Conservation (phyloP, 2,113 vertebrate genomes). For the Lampris incognitus region DNA sequence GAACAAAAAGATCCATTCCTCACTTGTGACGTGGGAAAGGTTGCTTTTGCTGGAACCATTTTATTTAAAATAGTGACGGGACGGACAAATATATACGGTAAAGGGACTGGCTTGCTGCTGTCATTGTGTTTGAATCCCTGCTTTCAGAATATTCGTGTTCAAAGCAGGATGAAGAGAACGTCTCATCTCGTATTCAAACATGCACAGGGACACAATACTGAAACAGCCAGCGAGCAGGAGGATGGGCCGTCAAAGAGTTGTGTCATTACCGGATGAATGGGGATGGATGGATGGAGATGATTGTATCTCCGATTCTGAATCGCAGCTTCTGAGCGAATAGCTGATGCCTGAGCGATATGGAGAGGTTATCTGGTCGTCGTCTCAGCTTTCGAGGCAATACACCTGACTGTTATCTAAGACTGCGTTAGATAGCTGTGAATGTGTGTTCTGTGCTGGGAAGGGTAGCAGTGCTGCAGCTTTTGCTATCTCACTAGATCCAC, state of each 20-base stretch:
- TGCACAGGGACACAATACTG: background rate
- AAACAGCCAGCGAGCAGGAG: conserved; percentile 2
- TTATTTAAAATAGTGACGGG: background rate
- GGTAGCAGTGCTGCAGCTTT: conserved; percentile 24
- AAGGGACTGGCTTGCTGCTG: background rate
- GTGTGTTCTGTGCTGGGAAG: conserved; percentile 26
- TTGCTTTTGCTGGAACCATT: background rate
- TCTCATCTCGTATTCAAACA: conserved; percentile 15
- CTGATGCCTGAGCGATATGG: conserved; percentile 40
- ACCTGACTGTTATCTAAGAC: conserved; percentile 30
- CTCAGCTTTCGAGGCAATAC: conserved; percentile 16
- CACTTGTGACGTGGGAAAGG: background rate
- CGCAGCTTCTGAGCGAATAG: conserved; percentile 16
- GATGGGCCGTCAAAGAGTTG: background rate
- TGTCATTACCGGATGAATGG: conserved; percentile 6
- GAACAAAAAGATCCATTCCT: background rate
- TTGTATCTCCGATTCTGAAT: conserved; percentile 28
- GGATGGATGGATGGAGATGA: conserved; percentile 12
- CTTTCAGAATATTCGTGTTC: conserved; percentile 7
- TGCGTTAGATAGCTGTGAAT: conserved; percentile 11
- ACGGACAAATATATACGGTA: background rate
- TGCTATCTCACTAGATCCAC: background rate
- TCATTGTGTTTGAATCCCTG: background rate
- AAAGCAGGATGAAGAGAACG: background rate
- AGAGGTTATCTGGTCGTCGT: conserved; percentile 33